Base-by-base conservation (phyloP, 1,140 invertebrate species). In the Zaprionus ghesquierei region DNA sequence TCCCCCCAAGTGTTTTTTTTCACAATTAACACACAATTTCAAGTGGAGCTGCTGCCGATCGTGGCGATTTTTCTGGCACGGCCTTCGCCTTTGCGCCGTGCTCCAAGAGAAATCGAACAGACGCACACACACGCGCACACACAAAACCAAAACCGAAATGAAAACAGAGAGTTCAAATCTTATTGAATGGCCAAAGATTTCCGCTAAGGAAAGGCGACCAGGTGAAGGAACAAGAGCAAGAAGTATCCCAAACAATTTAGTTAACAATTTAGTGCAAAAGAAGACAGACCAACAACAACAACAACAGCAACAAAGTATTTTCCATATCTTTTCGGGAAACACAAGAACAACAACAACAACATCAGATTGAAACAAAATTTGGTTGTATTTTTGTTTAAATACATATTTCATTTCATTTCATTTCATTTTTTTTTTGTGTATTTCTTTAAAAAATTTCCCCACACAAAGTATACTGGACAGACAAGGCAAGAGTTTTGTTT, bases 1-100 rank as follows among this genome's bases (percentile, higher is more conserved):
- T 68, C 54, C 20, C 31, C 51, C 56, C 46, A 0, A 3, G 5
- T 62, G 68, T 58, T 68, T 58, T 23, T 66, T 68, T 72, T 54
- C 68, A 73, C 74, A 76, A 73, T 76, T 73, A 76, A 20, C 74
- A 76, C 74, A 73, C 72, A 35, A 76, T 73, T n/a, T 73, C 58
- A 63, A 59, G 74, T 73, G 54, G 66, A 70, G 53, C 66, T 61
- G 55, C 25, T 23, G 46, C 23, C 27, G 25, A 41, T 58, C 54
- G 63, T 46, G 33, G 20, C 18, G 18, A 63, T n/a, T 59, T n/a
- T 58, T 15, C 23, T 49, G 25, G 22, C 9, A 22, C 38, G 64
- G 64, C 70, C 70, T 73, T 73, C 64, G 64, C 54, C 55, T 64
- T 64, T 51, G 41, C 44, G 29, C 20, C 25, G n/a, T n/a, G 50